Evolutionary conservation across 1,140 invertebrate genomes (phyloP).

Genomic region (Drosophila lacertosa): DNA sequence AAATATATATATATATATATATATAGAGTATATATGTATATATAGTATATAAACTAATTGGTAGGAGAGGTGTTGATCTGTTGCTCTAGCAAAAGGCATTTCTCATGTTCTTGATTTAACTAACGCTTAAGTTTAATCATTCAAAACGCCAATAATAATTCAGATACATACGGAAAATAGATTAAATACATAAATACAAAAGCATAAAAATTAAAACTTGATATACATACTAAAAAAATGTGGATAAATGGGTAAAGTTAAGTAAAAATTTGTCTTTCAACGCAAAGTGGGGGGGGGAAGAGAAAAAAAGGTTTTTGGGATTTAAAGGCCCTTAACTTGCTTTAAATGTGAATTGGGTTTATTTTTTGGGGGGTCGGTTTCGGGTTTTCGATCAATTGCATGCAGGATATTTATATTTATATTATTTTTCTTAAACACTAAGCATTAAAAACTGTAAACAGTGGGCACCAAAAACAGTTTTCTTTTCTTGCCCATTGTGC

Average conservation of each 20-base stretch:
- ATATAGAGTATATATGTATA: conserved; percentile 35
- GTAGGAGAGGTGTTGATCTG: conserved; percentile 84
- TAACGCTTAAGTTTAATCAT: conserved; percentile 58
- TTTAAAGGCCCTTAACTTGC: conserved; percentile 11
- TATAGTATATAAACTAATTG: conserved; percentile 46
- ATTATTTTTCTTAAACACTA: conserved; percentile 1
- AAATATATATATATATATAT: conserved; percentile 39
- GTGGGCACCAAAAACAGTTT: background rate
- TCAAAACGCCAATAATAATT: conserved; percentile 48
- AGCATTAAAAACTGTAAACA: background rate
- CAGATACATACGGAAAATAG: conserved; percentile 59
- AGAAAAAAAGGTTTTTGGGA: background rate
- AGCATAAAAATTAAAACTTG: conserved; percentile 44
- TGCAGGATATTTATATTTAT: conserved; percentile 19
- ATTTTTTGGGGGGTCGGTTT: conserved; percentile 26
- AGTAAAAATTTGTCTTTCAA: conserved; percentile 18
- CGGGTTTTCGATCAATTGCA: conserved; percentile 27
- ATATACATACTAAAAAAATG: conserved; percentile 20
- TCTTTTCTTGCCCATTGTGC: background rate
- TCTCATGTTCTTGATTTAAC: conserved; percentile 29
- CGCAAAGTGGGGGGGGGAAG: background rate
- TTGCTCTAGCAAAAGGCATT: conserved; percentile 76
- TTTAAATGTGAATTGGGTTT: conserved; percentile 11
- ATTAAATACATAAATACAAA: conserved; percentile 59
- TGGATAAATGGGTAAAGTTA: background rate